A percentile compares a stretch with the other conserved stretches of the same genome.
Conservation (phyloP, 2,888 invertebrate genomes). For the Pollenia griseotomentosa region DNA sequence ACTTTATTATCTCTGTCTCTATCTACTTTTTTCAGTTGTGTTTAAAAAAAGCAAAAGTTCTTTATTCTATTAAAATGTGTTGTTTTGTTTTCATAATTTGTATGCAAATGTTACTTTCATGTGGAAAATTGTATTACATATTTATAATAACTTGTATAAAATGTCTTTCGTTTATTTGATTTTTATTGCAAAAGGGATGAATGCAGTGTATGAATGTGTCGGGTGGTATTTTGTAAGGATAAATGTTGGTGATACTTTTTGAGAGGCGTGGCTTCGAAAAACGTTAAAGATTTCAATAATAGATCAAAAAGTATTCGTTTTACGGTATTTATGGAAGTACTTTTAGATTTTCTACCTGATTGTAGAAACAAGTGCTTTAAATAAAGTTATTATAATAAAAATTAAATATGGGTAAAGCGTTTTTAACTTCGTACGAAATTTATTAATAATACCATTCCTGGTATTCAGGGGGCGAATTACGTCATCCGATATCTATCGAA, state of each 20-base stretch:
- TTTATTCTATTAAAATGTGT: slow-evolving; percentile 13
- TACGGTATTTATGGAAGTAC: not conserved
- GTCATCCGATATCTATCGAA: too few species aligned
- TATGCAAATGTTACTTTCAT: slow-evolving; percentile 67
- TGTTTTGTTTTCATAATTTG: slow-evolving; percentile 28
- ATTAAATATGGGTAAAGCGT: too few species aligned
- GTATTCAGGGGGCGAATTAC: too few species aligned
- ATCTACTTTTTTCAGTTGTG: not conserved
- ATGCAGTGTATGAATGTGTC: not conserved
- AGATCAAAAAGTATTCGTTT: slow-evolving; percentile 13
- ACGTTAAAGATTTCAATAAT: slow-evolving; percentile 21
- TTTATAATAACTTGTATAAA: slow-evolving; percentile 13
- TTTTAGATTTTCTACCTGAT: not conserved
- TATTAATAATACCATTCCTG: too few species aligned
- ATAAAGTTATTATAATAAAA: too few species aligned
- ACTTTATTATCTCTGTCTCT: slow-evolving; percentile 59
- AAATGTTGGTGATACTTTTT: not conserved
- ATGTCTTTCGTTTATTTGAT: slow-evolving; percentile 14
- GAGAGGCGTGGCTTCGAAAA: slow-evolving; percentile 47
- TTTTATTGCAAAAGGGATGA: not conserved
- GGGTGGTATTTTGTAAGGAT: not conserved
- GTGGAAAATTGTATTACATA: slow-evolving; percentile 55
- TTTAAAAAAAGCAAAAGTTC: not conserved
- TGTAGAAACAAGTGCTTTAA: not conserved
- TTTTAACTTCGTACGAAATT: too few species aligned